A percentile compares a stretch with the other conserved stretches of the same genome.
phyloP scores from a whole-genome alignment of 1,140 invertebrate genomes.

The Drosophila insularis region DNA sequence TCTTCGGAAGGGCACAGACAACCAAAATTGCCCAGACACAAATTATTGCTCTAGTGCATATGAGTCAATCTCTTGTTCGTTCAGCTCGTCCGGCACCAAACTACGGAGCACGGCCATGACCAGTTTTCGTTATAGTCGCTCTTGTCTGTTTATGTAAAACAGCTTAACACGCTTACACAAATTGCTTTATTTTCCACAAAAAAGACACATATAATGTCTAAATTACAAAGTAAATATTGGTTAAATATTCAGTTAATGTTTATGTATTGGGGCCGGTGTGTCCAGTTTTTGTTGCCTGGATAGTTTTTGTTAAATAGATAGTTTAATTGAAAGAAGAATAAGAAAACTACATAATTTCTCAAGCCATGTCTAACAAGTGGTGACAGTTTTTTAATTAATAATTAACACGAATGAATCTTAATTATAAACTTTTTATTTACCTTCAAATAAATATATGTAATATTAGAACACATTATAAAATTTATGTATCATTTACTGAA shows the following conservation, averaged over 20 bases:
- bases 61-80: constrained; percentile 52
- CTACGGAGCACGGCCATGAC: neutral
- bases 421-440: too few species aligned
- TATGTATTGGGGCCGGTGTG: constrained; percentile 41
- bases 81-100: neutral
- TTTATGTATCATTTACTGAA: too few species aligned
- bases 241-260: constrained; percentile 45
- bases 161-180: constrained; percentile 53
- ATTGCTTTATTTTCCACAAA: constrained; percentile 55
- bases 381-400: too few species aligned
- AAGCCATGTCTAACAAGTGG: too few species aligned
- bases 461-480: too few species aligned
- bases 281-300: neutral
- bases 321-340: too few species aligned
- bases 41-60: constrained; percentile 62
- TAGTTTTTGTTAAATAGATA: neutral
- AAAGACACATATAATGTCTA: constrained; percentile 45
- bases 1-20: constrained; percentile 30
- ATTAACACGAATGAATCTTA: too few species aligned
- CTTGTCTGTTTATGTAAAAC: constrained; percentile 51
- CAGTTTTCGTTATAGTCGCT: neutral
- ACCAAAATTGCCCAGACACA: constrained; percentile 50
- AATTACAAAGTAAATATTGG: constrained; percentile 66
- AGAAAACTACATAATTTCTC: too few species aligned
- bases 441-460: too few species aligned